Base-by-base conservation (phyloP, 1,140 invertebrate genomes). In the Aphidius ervi region DNA sequence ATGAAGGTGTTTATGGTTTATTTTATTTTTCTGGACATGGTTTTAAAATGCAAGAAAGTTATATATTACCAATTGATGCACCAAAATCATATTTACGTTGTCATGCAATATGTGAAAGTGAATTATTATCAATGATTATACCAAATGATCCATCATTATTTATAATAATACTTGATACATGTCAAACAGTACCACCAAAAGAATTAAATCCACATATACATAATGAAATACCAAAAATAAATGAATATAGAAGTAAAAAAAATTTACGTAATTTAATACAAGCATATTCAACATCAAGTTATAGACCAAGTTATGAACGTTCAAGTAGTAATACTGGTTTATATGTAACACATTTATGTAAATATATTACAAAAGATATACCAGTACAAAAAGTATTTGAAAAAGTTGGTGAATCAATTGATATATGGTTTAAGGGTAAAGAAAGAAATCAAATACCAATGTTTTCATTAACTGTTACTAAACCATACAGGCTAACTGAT, bases 1-100 rank as follows among this genome's bases (percentile, higher is more conserved):
- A 61, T 5, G 66, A 75, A 52, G 75, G 71, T 45, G 67, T 70
- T 42, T 78, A 79, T 61, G 75, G 75, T 78, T 62, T 79, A 39
- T 74, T 79, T 49, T 78, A 78, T 53, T 79, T 74, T 61, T 76
- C 70, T 64, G 77, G 77, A 0, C 77, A 79, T 70, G 77, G 77
- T 54, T 79, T 78, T 52, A 74, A 74, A 54, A 74, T 78, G 69
- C 73, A 75, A 47, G 75, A 76, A 39, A 76, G 67, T 67, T 78
- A 75, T 16, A 73, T 79, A 68, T 63, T 79, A 37, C 68, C 76
- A 20, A 60, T 72, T 46, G 74, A 79, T 62, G 66, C 72, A n/a
- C 74, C 76, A 39, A 52, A 62, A 61, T 23, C 55, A 58, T 77
- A 70, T 59, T 63, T 72, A 9, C 63, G 74, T 41, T 70, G 59